These are phyloP conservation scores for Cassiopea xamachana DNA, from an alignment of 30 jellyfish, hydroid and myxozoan genomes.

Conservation along the genomic window DNA sequence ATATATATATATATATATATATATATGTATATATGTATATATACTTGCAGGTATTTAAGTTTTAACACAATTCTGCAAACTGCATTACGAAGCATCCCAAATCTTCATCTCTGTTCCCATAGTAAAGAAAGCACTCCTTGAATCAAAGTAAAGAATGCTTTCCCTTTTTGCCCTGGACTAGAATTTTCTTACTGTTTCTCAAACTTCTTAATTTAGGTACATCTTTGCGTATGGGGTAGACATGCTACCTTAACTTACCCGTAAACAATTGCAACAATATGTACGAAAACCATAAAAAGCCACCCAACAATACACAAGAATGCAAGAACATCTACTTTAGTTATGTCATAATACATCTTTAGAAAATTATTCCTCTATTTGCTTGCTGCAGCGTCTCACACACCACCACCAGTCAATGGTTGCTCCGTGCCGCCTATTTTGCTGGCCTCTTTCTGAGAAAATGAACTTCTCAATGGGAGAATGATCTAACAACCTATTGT, in stretches of 20 bases:
- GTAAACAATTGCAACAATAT: slow-evolving; percentile 58
- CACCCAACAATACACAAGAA: slow-evolving; percentile 42
- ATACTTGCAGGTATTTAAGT: too few relatives aligned
- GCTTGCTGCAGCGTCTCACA: neutral
- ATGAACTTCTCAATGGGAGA: too few relatives aligned
- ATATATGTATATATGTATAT: too few relatives aligned
- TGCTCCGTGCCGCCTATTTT: neutral
- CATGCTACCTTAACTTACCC: slow-evolving; percentile 42
- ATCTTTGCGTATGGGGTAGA: neutral
- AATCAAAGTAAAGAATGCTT: too few relatives aligned
- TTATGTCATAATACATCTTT: slow-evolving; percentile 44
- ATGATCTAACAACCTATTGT: too few relatives aligned
- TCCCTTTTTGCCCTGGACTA: too few relatives aligned
- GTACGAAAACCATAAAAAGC: slow-evolving; percentile 62
- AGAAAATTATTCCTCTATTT: neutral
- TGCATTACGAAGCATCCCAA: too few relatives aligned
- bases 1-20: too few relatives aligned
- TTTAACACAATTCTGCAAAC: too few relatives aligned
- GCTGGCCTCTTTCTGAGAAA: neutral
- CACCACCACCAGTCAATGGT: neutral
- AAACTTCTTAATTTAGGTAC: neutral
- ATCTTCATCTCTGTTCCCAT: too few relatives aligned
- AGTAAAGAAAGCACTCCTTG: too few relatives aligned
- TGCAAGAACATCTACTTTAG: slow-evolving; percentile 37
- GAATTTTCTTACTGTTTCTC: too few relatives aligned